Evolutionary conservation across 53 echinoderm and acorn worm species (phyloP), one percentile per base, ranked within the genome.

Genomic region (Antedon mediterranea): DNA sequence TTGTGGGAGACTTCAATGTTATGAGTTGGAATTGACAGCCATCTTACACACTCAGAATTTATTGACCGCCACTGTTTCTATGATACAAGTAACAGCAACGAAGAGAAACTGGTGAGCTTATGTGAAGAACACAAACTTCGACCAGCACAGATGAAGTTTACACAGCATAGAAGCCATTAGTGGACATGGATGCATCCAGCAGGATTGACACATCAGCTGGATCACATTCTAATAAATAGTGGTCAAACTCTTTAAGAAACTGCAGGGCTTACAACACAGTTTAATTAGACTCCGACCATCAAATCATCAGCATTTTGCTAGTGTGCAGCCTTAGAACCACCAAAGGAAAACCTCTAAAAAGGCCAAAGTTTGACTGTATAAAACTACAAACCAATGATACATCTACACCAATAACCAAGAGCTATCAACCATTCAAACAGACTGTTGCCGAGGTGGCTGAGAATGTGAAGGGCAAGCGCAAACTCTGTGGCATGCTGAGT

Each of bases 81-180:
- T n/a, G n/a, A n/a, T n/a, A n/a, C n/a, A n/a, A n/a, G n/a, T n/a
- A n/a, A n/a, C n/a, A n/a, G n/a, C n/a, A n/a, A n/a, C n/a, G n/a
- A n/a, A n/a, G n/a, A n/a, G n/a, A n/a, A n/a, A n/a, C n/a, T n/a
- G n/a, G n/a, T n/a, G n/a, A 71, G 28, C 0, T 83, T 4, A n/a
- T 83, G 83, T 23, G 0, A 77, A 20, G 72, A 83, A 26, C 0
- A 71, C 71, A 83, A 77, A 1, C 0, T 71, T 0, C 31, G 77
- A n/a, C 83, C 83, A n/a, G 77, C 83, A 33, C 70, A 82, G 34
- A 14, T n/a, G n/a, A 82, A 77, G 76, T 76, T 79, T 42, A 73
- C 30, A 0, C 82, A 81, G 4, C 82, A 75, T 4, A 0, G 75
- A 28, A 30, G 15, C 0, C 73, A 80, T 3, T 80, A 72, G 0